Conservation (phyloP, 2,113 vertebrate genomes). For the Carlito syrichta region DNA sequence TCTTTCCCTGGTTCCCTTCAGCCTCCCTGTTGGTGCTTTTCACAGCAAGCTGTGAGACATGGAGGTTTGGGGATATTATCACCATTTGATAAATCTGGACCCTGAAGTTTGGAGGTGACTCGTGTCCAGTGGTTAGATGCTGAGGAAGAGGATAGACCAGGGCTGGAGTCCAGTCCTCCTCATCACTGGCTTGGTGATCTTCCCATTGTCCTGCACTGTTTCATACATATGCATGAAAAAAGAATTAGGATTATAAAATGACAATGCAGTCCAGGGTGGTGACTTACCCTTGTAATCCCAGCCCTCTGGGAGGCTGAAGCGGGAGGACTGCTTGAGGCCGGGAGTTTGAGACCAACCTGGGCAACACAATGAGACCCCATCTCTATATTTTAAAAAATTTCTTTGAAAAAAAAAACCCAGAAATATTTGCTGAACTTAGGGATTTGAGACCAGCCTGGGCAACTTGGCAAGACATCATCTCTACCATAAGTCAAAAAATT, state of each 20-base stretch:
- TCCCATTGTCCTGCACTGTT: neutral
- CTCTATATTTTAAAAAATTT: too few species aligned
- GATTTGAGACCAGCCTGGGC: too few species aligned
- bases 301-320: too few species aligned
- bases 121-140: neutral
- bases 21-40: neutral
- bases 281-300: too few species aligned
- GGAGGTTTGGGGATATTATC: neutral
- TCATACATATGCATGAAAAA: neutral
- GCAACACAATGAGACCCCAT: too few species aligned
- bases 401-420: too few species aligned
- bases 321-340: too few species aligned
- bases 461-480: too few species aligned
- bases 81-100: neutral
- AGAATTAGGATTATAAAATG: neutral
- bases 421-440: too few species aligned
- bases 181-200: neutral
- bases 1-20: neutral
- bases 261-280: too few species aligned
- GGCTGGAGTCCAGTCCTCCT: neutral
- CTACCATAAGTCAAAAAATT: too few species aligned
- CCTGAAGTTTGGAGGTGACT: neutral
- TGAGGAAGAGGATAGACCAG: neutral
- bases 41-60: neutral
- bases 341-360: too few species aligned